Conservation (phyloP, 1,140 invertebrate genomes). For the Ectropis grisescens region DNA sequence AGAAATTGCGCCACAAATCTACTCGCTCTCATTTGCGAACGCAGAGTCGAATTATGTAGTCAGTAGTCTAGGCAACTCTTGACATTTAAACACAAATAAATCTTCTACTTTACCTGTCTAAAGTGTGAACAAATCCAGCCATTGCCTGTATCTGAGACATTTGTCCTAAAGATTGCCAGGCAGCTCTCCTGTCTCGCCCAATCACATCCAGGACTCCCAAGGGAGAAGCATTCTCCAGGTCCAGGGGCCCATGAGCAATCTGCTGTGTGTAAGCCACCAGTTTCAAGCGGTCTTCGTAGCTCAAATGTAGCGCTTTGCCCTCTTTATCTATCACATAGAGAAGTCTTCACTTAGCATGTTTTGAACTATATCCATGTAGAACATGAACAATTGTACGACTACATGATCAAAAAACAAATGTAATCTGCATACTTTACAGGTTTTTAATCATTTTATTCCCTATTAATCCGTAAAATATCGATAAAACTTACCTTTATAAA, state of each 20-base stretch:
- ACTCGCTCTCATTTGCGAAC: too few relatives aligned
- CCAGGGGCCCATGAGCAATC: slow-evolving; percentile 88
- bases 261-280: slow-evolving; percentile 94
- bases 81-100: too few relatives aligned
- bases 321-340: slow-evolving; percentile 84
- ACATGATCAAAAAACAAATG: too few relatives aligned
- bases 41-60: too few relatives aligned
- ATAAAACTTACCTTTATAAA: slow-evolving; percentile 85
- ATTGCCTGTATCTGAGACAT: slow-evolving; percentile 90
- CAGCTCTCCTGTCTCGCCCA: slow-evolving; percentile 90
- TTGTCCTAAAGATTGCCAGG: slow-evolving; percentile 93
- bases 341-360: too few relatives aligned
- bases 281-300: slow-evolving; percentile 93
- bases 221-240: slow-evolving; percentile 81
- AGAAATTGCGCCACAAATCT: too few relatives aligned
- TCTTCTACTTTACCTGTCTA: slow-evolving; percentile 84
- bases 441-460: too few relatives aligned
- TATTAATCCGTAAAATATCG: too few relatives aligned
- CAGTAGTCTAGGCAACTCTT: too few relatives aligned
- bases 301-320: slow-evolving; percentile 94
- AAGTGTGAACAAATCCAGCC: slow-evolving; percentile 89
- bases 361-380: too few relatives aligned
- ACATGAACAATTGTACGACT: too few relatives aligned
- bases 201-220: slow-evolving; percentile 96
- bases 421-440: too few relatives aligned